Conservation (phyloP, 2,888 invertebrate species). For the Athalia cordata region DNA sequence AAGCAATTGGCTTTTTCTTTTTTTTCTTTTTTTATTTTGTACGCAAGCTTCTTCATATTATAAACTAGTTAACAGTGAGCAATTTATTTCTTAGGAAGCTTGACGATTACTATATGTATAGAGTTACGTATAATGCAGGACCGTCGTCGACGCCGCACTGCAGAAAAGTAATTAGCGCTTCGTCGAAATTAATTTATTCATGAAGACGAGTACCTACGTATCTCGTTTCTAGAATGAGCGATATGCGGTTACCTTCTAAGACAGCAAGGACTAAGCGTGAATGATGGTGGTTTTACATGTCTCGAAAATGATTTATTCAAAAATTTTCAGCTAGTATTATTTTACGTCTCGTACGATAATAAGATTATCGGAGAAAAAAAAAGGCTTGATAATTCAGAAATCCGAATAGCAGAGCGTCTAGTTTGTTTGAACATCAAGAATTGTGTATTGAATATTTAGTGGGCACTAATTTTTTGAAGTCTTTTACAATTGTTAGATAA, state of each 20-base stretch:
- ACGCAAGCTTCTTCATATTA: not conserved
- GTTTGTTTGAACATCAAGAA: no score
- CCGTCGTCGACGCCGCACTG: no score
- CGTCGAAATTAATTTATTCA: slow-evolving; percentile 23
- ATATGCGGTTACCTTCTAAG: not conserved
- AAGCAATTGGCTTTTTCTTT: not conserved
- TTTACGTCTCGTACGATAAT: not conserved
- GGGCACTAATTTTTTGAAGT: not conserved
- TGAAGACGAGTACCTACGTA: slow-evolving; percentile 7
- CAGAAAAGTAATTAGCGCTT: slow-evolving; percentile 18
- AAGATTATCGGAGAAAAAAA: no score
- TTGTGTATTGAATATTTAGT: not conserved
- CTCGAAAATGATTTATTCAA: no score
- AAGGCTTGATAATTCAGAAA: no score
- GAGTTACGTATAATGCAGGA: not conserved
- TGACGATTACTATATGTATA: not conserved
- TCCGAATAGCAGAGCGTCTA: no score
- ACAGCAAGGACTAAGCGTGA: no score
- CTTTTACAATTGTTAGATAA: not conserved
- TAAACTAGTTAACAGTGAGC: not conserved
- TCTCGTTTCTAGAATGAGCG: slow-evolving; percentile 5
- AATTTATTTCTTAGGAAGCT: slow-evolving; percentile 4
- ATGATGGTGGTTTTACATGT: no score
- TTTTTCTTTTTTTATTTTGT: no score
- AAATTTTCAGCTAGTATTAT: no score